Conservation (phyloP, 2,888 invertebrate genomes). For the Entomobrya multifasciata region DNA sequence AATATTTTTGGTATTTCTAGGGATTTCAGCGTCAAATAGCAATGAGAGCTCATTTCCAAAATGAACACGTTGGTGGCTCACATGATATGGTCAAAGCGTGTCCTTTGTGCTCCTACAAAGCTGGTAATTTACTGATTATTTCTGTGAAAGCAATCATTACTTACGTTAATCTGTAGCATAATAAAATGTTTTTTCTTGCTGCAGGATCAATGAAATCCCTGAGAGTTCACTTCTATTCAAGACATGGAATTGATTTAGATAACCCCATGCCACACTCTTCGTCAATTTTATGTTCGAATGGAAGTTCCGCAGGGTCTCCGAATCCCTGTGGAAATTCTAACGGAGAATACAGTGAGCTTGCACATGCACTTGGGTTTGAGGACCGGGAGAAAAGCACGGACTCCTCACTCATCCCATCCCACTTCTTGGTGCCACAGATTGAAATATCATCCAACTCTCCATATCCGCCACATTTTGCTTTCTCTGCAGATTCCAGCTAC, state of each 20-base stretch:
- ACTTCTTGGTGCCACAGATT: constrained; percentile 94
- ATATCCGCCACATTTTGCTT: constrained; percentile 78
- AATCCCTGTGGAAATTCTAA: constrained; percentile 69
- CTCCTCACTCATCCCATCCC: constrained; percentile 85
- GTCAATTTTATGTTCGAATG: constrained; percentile 74
- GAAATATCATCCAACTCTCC: constrained; percentile 86
- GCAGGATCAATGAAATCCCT: constrained; percentile 91
- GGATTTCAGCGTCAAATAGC: constrained; percentile 96
- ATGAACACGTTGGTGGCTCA: constrained; percentile 89
- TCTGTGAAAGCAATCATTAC: too few species aligned
- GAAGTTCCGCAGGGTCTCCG: constrained; percentile 69
- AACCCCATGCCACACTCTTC: constrained; percentile 87
- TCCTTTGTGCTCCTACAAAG: constrained; percentile 93
- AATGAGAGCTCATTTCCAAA: constrained; percentile 96
- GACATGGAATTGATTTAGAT: constrained; percentile 94
- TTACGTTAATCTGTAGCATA: too few species aligned
- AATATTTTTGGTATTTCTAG: constrained; percentile 67
- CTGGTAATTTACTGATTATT: constrained; percentile 81
- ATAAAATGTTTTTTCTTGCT: neutral
- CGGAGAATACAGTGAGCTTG: constrained; percentile 79
- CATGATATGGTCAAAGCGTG: constrained; percentile 95
- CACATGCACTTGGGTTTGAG: constrained; percentile 79
- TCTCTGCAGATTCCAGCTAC: constrained; percentile 79
- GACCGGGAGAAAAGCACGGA: constrained; percentile 79
- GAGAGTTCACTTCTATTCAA: constrained; percentile 93